Base-by-base conservation (phyloP, 30 jellyfish, hydroid and myxozoan genomes). In the Aurelia sp. region DNA sequence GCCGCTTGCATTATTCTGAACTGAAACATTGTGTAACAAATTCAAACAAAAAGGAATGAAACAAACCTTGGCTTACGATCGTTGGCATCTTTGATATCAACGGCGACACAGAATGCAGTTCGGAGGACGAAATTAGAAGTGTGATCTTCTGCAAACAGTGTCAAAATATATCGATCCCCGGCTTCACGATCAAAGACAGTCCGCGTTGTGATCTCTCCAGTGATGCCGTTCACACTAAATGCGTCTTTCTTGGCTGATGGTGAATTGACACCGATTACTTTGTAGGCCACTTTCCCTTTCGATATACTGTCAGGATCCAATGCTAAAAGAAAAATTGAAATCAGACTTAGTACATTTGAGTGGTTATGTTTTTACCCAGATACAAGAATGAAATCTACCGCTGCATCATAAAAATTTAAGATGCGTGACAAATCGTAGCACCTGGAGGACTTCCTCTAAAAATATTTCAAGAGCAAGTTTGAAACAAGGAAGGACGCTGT, bases 271-370 rank as follows among this genome's bases (percentile, higher is more conserved):
- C 76, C 86, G 6, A 86, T 23, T 40, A 86, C 16, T 37, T 75
- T 59, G 69, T 74, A 86, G 15, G 61, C 81, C 35, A 76, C 47
- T 59, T 59, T 74, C 48, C 95, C 95, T 57, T 86, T 67, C 11
- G 95, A 86, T 13, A 86, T 66, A n/a, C 85, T 65, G 50, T 86
- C 95, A 11, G 89, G 89, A 74, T 86, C 95, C 69, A 86, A 22
- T 6, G 89, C 95, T 86, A 21, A 17, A 73, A 65, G 40, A 51
- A 33, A 78, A 20, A 0, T 11, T 53, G 77, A 57, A 17, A 37
- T 47, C 13, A 76, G n/a, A 60, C n/a, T 19, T 31, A 3, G 21
- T 19, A 67, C 47, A 15, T 18, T 21, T 7, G 50, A 7, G 50
- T 37, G 7, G 9, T 6, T 3, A 6, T 37, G 48, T 37, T 0